A percentile compares a stretch with the other conserved stretches of the same genome.
These are phyloP conservation scores for Drosophila miranda DNA, from an alignment of 1,140 invertebrate genomes.

Conservation along the genomic window DNA sequence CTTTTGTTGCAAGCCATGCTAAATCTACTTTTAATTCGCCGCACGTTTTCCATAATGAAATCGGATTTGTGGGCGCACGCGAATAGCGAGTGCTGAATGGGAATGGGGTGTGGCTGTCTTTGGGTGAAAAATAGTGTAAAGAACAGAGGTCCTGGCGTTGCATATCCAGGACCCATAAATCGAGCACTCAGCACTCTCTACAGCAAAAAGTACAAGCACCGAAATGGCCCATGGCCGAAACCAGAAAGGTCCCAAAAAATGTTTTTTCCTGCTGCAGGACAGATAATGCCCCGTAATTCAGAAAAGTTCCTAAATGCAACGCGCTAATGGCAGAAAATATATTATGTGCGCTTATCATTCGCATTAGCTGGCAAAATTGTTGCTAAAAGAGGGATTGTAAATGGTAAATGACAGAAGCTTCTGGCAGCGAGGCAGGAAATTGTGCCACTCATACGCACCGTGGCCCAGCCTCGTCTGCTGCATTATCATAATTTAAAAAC, in stretches of 20 bases:
- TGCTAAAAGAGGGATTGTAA: conserved; percentile 59
- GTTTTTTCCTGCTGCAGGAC: background rate
- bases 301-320: conserved; percentile 63
- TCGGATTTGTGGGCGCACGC: conserved; percentile 60
- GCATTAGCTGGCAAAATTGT: conserved; percentile 71
- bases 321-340: conserved; percentile 72
- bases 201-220: background rate
- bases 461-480: conserved; percentile 40
- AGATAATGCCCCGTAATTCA: conserved; percentile 36
- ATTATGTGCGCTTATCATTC: conserved; percentile 75
- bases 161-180: conserved; percentile 37
- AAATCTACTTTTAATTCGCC: conserved; percentile 75
- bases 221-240: conserved; percentile 21
- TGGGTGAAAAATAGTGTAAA: background rate
- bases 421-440: conserved; percentile 56
- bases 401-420: conserved; percentile 34
- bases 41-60: conserved; percentile 79
- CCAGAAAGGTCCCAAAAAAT: conserved; percentile 15
- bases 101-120: too few species aligned
- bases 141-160: conserved; percentile 4
- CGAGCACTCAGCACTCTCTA: conserved; percentile 52
- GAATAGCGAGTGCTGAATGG: conserved; percentile 17
- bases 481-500: conserved; percentile 78
- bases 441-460: conserved; percentile 73
- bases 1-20: conserved; percentile 37